Evolutionary conservation across 2,888 invertebrate species (phyloP).

Genomic region (Synanthedon tipuliformis): DNA sequence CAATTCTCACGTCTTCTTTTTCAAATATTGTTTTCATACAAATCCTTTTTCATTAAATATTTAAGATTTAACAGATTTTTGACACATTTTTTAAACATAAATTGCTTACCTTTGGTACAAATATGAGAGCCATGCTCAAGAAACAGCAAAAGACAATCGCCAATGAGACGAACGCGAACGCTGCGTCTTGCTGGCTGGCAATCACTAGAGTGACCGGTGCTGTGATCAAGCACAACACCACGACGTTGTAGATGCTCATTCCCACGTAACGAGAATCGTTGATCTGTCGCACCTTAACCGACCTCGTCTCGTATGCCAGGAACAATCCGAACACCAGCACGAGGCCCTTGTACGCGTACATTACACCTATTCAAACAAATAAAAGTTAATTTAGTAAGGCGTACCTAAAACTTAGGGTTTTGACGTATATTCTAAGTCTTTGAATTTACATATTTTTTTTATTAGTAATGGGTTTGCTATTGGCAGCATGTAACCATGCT

Average conservation of each 20-base stretch:
- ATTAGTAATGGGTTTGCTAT: no score
- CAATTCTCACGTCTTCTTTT: not conserved
- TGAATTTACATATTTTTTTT: no score
- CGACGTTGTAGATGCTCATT: conserved; percentile 99
- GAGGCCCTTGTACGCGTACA: conserved; percentile 97
- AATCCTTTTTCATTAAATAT: no score
- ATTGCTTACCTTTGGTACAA: conserved; percentile 91
- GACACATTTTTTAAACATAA: no score
- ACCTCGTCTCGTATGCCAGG: conserved; percentile 97
- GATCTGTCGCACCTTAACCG: conserved; percentile 95
- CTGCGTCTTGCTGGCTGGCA: conserved; percentile 96
- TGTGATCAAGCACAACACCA: conserved; percentile 96
- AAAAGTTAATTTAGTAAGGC: no score
- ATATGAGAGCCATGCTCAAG: conserved; percentile 97
- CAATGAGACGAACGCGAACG: conserved; percentile 95
- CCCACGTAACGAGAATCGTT: conserved; percentile 99
- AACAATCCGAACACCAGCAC: conserved; percentile 97
- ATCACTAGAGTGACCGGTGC: conserved; percentile 98
- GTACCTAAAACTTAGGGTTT: no score
- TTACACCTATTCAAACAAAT: conserved; percentile 74
- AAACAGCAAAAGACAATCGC: conserved; percentile 98
- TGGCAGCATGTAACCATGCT: no score
- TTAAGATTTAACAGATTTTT: no score
- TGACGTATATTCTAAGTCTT: no score
- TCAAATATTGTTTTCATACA: not conserved